Evolutionary conservation across 2,888 invertebrate genomes (phyloP).

Genomic region (Drosophila falleni): DNA sequence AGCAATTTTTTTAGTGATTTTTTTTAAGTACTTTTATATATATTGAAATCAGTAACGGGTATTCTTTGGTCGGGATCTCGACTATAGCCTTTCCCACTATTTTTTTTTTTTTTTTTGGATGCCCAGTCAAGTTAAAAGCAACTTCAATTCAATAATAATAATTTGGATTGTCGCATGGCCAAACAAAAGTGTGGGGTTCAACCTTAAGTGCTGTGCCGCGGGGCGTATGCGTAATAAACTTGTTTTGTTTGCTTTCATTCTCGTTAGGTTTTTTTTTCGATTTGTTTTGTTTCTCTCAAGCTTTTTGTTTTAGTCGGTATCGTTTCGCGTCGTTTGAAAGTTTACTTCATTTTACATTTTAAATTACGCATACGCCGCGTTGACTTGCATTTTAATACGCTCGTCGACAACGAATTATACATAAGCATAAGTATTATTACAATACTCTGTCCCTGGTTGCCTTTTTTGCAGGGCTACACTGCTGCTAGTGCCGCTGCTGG

Average conservation of each 20-base stretch:
- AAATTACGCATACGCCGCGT: conserved; percentile 77
- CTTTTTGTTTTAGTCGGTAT: conserved; percentile 40
- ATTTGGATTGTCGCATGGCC: conserved; percentile 21
- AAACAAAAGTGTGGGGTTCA: conserved; percentile 13
- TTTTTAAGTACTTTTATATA: too few species aligned
- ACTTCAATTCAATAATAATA: conserved; percentile 62
- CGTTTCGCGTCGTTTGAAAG: conserved; percentile 40
- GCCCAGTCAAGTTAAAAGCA: conserved; percentile 27
- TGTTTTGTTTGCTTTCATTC: conserved; percentile 34
- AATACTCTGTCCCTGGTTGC: conserved; percentile 15
- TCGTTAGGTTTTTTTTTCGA: background rate
- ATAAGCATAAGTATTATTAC: conserved; percentile 55
- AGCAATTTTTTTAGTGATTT: too few species aligned
- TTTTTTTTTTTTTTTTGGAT: background rate
- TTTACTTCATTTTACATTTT: conserved; percentile 70
- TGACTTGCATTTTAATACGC: conserved; percentile 74
- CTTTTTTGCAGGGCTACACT: conserved; percentile 90
- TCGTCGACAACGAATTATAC: conserved; percentile 53
- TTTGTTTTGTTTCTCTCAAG: conserved; percentile 1
- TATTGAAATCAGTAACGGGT: too few species aligned
- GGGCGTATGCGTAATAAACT: conserved; percentile 72
- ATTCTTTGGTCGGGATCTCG: too few species aligned
- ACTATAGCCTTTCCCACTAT: too few species aligned
- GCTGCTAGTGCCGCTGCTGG: conserved; percentile 95
- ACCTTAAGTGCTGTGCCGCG: conserved; percentile 43